phyloP scores from a whole-genome alignment of 2,113 vertebrate species.

The Callospermophilus lateralis region DNA sequence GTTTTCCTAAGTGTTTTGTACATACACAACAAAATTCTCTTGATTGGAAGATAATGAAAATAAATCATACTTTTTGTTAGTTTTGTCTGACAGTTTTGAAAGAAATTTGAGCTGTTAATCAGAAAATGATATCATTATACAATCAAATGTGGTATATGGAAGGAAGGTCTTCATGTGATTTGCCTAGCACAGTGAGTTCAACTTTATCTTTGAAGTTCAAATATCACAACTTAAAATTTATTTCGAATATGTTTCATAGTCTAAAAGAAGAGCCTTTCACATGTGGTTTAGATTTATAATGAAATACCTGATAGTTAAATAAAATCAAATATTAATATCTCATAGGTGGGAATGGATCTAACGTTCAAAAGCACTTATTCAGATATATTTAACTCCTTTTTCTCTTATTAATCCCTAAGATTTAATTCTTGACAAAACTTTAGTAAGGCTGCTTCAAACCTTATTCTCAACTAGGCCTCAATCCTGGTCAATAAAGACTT shows the following conservation, averaged over 20 bases:
- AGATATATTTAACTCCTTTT: neutral
- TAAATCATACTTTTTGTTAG: slow-evolving; percentile 64
- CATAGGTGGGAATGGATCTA: neutral
- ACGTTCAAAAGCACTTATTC: neutral
- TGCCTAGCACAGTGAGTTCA: neutral
- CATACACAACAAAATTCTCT: neutral
- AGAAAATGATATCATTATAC: neutral
- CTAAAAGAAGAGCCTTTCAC: neutral
- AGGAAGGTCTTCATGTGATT: slow-evolving; percentile 2
- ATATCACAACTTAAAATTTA: slow-evolving; percentile 20
- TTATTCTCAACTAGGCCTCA: neutral
- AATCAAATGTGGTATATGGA: neutral
- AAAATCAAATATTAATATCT: neutral
- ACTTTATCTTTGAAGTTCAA: slow-evolving; percentile 23
- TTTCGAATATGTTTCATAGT: neutral
- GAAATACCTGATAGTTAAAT: neutral
- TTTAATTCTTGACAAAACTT: neutral
- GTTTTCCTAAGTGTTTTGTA: slow-evolving; percentile 24
- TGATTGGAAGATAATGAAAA: slow-evolving; percentile 3
- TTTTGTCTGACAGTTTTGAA: neutral
- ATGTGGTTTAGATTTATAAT: neutral
- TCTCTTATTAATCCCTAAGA: neutral
- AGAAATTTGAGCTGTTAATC: neutral
- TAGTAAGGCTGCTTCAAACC: neutral
- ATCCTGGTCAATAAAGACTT: neutral